A percentile compares a stretch with the other conserved stretches of the same genome.
Evolutionary conservation across 2,113 vertebrate species (phyloP).

Genomic region (Chaenocephalus aceratus): DNA sequence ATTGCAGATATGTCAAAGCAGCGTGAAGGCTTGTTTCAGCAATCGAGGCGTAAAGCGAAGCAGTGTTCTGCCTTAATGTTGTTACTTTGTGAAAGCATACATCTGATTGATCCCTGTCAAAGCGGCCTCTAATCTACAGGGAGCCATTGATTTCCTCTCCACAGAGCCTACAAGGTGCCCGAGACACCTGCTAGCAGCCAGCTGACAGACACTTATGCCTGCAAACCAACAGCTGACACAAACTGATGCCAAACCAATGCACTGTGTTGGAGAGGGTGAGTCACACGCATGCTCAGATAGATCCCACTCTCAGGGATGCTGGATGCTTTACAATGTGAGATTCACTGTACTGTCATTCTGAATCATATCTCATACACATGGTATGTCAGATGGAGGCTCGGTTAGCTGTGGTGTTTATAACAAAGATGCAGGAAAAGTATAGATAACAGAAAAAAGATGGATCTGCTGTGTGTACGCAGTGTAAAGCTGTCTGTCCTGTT

Average conservation of each 20-base stretch:
- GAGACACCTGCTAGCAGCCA: constrained; percentile 78
- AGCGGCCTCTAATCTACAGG: constrained; percentile 69
- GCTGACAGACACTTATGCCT: constrained; percentile 76
- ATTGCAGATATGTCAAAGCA: constrained; percentile 32
- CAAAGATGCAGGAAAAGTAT: constrained; percentile 28
- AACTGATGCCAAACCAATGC: constrained; percentile 70
- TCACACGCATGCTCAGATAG: constrained; percentile 66
- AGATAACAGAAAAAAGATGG: constrained; percentile 3
- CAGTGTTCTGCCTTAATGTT: constrained; percentile 33
- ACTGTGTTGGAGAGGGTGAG: constrained; percentile 64
- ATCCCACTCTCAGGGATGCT: constrained; percentile 65
- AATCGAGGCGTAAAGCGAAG: constrained; percentile 15
- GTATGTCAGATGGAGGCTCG: constrained; percentile 68
- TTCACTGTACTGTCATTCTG: constrained; percentile 60
- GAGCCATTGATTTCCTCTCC: constrained; percentile 74
- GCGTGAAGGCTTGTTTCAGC: constrained; percentile 43
- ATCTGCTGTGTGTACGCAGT: constrained; percentile 1
- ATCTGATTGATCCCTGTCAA: constrained; percentile 71
- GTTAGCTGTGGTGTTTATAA: constrained; percentile 52
- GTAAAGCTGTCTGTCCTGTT: constrained; percentile 16
- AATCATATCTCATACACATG: constrained; percentile 73
- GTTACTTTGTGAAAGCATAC: constrained; percentile 27
- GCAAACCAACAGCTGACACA: constrained; percentile 78
- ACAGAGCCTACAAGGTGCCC: constrained; percentile 63
- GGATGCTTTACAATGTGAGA: constrained; percentile 66